Percentiles rank a stretch among this genome's conserved stretches.
phyloP scores from a whole-genome alignment of 2,888 invertebrate species.

The Cybosia mesomella region DNA sequence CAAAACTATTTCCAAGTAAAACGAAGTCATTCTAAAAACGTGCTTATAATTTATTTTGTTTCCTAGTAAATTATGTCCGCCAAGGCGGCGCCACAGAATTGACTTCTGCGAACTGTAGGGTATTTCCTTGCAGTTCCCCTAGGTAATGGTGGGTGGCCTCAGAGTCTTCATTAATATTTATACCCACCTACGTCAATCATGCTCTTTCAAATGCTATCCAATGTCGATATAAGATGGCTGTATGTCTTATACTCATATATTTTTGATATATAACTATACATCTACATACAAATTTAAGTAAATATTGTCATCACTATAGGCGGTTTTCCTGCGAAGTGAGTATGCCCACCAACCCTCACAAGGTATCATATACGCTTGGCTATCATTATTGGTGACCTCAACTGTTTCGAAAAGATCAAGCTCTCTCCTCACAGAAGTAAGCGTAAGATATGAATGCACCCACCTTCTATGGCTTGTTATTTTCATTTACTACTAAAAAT shows the following conservation, averaged over 20 bases:
- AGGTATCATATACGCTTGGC: too few relatives aligned
- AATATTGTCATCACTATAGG: too few relatives aligned
- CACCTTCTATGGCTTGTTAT: too few relatives aligned
- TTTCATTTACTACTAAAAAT: too few relatives aligned
- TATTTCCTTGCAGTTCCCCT: slow-evolving; percentile 76
- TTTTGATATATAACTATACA: background rate
- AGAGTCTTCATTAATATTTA: slow-evolving; percentile 77
- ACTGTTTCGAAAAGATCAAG: too few relatives aligned
- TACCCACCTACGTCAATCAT: slow-evolving; percentile 60
- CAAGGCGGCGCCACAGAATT: slow-evolving; percentile 75
- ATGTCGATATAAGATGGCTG: slow-evolving; percentile 34
- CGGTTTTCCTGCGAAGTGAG: too few relatives aligned
- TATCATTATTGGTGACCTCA: too few relatives aligned
- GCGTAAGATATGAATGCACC: too few relatives aligned
- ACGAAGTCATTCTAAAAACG: slow-evolving; percentile 65
- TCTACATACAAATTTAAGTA: too few relatives aligned
- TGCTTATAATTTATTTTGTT: slow-evolving; percentile 76
- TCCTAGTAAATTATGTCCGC: slow-evolving; percentile 72
- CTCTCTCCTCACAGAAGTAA: too few relatives aligned
- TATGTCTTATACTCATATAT: slow-evolving; percentile 8
- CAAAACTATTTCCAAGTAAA: slow-evolving; percentile 55
- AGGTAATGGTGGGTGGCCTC: slow-evolving; percentile 63
- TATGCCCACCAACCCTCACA: too few relatives aligned
- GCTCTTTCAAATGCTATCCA: slow-evolving; percentile 44
- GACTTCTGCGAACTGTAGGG: slow-evolving; percentile 77